These are phyloP conservation scores for Seriola aureovittata DNA, from an alignment of 2,113 vertebrate species.

Conservation along the genomic window DNA sequence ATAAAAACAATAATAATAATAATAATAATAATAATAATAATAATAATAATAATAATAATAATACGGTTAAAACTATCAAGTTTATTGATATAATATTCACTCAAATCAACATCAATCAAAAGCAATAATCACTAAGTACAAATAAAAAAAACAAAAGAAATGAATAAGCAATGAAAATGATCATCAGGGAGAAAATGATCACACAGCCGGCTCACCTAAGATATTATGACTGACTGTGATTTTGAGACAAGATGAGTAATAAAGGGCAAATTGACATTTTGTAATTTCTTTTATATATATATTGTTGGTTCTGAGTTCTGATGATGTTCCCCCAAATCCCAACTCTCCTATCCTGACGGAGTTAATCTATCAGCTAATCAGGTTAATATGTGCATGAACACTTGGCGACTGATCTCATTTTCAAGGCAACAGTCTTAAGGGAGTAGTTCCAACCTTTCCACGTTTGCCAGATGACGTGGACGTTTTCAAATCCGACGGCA, in stretches of 20 bases:
- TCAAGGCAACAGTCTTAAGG: conserved; percentile 65
- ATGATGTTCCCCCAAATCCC: background rate
- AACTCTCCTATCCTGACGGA: background rate
- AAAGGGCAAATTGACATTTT: background rate
- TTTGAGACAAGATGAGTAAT: background rate
- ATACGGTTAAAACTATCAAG: background rate
- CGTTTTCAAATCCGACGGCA: background rate
- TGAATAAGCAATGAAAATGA: background rate
- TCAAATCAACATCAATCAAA: background rate
- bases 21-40: background rate
- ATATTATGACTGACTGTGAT: background rate
- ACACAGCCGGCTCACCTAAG: too few species aligned
- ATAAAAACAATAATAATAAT: background rate
- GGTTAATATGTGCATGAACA: conserved; percentile 22
- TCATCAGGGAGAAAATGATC: background rate
- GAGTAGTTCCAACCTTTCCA: conserved; percentile 51
- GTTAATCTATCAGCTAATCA: background rate
- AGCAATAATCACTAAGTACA: background rate
- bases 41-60: background rate
- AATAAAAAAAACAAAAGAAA: too few species aligned
- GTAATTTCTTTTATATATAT: background rate
- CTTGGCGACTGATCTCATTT: conserved; percentile 45
- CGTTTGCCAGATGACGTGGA: conserved; percentile 14
- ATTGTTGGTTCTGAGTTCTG: background rate
- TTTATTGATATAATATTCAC: background rate